phyloP scores from a whole-genome alignment of 1,140 invertebrate genomes.

The Pachyrhynchus sulphureomaculatus region DNA sequence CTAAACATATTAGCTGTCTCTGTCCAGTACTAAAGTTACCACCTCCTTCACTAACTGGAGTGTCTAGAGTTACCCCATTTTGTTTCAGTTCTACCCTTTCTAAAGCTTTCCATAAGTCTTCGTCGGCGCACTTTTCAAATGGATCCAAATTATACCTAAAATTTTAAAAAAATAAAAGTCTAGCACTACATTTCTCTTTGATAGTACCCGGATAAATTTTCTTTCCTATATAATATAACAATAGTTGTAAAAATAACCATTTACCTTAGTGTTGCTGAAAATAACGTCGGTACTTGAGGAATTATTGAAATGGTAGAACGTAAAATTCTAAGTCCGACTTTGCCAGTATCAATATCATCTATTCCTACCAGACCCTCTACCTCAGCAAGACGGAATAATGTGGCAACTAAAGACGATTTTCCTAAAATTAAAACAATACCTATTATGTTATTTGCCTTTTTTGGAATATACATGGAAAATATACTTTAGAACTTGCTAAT shows the following conservation, averaged over 20 bases:
- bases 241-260: too few species aligned
- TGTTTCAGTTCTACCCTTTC: slow-evolving; percentile 60
- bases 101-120: slow-evolving; percentile 65
- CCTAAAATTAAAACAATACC: slow-evolving; percentile 55
- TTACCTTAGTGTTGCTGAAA: slow-evolving; percentile 29
- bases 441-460: neutral
- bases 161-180: neutral
- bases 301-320: slow-evolving; percentile 58
- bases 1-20: slow-evolving; percentile 81
- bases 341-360: slow-evolving; percentile 62
- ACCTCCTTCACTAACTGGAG: slow-evolving; percentile 69
- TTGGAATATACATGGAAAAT: neutral
- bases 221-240: neutral
- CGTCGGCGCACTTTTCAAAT: slow-evolving; percentile 68
- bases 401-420: slow-evolving; percentile 74
- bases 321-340: slow-evolving; percentile 63
- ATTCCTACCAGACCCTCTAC: slow-evolving; percentile 60
- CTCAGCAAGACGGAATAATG: slow-evolving; percentile 65
- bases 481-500: too few species aligned
- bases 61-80: slow-evolving; percentile 61
- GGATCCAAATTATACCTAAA: slow-evolving; percentile 77
- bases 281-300: slow-evolving; percentile 31
- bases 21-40: slow-evolving; percentile 83
- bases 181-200: too few species aligned
- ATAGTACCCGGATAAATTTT: neutral